phyloP scores from a whole-genome alignment of 2,113 vertebrate genomes.

The Oreochromis niloticus region DNA sequence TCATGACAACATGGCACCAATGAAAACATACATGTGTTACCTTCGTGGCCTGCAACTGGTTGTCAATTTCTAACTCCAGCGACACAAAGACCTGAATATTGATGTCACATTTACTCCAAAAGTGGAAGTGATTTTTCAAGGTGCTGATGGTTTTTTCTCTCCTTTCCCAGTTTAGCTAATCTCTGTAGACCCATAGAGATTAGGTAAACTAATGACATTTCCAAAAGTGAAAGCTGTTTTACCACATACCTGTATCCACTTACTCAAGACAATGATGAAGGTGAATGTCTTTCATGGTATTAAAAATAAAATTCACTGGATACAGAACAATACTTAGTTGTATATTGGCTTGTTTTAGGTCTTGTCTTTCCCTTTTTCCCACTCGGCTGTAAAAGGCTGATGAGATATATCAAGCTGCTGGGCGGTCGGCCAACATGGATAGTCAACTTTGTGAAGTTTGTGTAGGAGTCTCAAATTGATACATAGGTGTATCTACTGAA shows the following conservation, averaged over 20 bases:
- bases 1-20: neutral
- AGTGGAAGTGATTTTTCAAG: neutral
- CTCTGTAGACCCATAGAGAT: neutral
- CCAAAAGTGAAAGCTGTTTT: neutral
- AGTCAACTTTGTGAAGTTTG: neutral
- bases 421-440: neutral
- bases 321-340: neutral
- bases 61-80: neutral
- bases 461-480: neutral
- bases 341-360: neutral
- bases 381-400: neutral
- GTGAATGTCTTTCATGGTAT: neutral
- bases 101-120: neutral
- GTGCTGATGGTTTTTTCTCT: neutral
- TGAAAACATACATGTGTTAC: neutral
- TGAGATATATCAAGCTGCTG: neutral
- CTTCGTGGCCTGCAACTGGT: neutral
- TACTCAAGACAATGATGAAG: neutral
- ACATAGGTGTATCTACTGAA: neutral
- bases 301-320: fast-evolving
- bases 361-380: neutral
- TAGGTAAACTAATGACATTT: neutral
- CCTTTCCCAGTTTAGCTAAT: neutral
- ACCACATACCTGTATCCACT: neutral
- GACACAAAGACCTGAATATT: neutral